A percentile compares a stretch with the other conserved stretches of the same genome.
phyloP scores from a whole-genome alignment of 2,113 vertebrate species.

The Lucifuga dentata region DNA sequence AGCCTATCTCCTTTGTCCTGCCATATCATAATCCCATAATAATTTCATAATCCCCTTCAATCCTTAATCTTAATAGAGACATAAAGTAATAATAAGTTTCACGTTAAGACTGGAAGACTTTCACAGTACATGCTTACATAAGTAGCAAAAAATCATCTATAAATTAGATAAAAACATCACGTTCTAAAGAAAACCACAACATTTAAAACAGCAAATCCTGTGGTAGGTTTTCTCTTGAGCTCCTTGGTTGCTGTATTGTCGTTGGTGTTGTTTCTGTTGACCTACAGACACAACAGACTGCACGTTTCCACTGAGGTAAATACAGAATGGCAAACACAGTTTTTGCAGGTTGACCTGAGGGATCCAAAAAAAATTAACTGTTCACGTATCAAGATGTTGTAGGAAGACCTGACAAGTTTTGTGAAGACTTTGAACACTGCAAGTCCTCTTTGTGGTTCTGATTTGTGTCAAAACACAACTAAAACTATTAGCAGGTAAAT shows the following conservation, averaged over 20 bases:
- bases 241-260: slow-evolving; percentile 39
- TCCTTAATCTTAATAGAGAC: slow-evolving; percentile 54
- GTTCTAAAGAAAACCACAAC: slow-evolving; percentile 56
- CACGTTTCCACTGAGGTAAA: slow-evolving; percentile 69
- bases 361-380: slow-evolving; percentile 81
- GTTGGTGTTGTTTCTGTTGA: slow-evolving; percentile 24
- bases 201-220: slow-evolving; percentile 65
- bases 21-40: too few species aligned
- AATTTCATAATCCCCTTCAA: slow-evolving; percentile 27
- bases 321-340: slow-evolving; percentile 62
- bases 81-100: slow-evolving; percentile 60
- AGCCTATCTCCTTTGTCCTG: slow-evolving; percentile 11
- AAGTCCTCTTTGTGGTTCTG: slow-evolving; percentile 48
- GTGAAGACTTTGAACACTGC: slow-evolving; percentile 54
- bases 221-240: slow-evolving; percentile 67
- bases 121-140: slow-evolving; percentile 76
- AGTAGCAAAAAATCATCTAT: slow-evolving; percentile 68
- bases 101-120: slow-evolving; percentile 78
- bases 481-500: slow-evolving; percentile 36
- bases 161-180: slow-evolving; percentile 68
- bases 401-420: slow-evolving; percentile 82
- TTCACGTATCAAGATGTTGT: slow-evolving; percentile 73
- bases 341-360: slow-evolving; percentile 86
- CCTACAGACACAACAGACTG: slow-evolving; percentile 53
- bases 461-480: slow-evolving; percentile 10